These are phyloP conservation scores for Apamea crenata DNA, from an alignment of 2,888 invertebrate species.

Conservation along the genomic window DNA sequence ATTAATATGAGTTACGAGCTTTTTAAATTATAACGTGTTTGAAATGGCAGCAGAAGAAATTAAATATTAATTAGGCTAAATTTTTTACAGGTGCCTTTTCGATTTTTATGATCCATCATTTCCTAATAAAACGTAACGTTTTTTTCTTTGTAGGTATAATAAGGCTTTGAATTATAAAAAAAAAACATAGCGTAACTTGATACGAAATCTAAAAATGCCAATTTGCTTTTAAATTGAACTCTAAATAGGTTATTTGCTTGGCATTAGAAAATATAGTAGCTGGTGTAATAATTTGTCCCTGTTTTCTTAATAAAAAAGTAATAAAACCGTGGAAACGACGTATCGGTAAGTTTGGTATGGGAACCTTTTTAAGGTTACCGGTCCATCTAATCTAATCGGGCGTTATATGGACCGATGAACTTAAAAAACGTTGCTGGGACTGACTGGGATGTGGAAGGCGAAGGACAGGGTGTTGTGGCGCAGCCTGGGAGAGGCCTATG, in stretches of 20 bases:
- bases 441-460: too few relatives aligned
- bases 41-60: slow-evolving; percentile 39
- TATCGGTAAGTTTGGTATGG: too few relatives aligned
- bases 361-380: too few relatives aligned
- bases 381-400: too few relatives aligned
- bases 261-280: neutral
- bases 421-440: too few relatives aligned
- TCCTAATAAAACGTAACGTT: slow-evolving; percentile 9
- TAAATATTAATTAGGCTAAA: slow-evolving; percentile 53
- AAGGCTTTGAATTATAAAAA: neutral
- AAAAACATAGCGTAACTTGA: slow-evolving; percentile 15
- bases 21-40: slow-evolving; percentile 49
- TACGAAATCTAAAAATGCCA: slow-evolving; percentile 19
- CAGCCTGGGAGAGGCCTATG: too few relatives aligned
- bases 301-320: neutral
- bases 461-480: too few relatives aligned
- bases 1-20: slow-evolving; percentile 52
- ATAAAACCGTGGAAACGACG: too few relatives aligned
- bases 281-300: neutral
- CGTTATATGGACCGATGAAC: too few relatives aligned
- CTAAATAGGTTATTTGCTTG: neutral
- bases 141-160: slow-evolving; percentile 3
- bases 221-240: neutral
- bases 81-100: slow-evolving; percentile 20
- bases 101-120: slow-evolving; percentile 18